phyloP scores from a whole-genome alignment of 2,888 invertebrate species.

The Protonemura montana region DNA sequence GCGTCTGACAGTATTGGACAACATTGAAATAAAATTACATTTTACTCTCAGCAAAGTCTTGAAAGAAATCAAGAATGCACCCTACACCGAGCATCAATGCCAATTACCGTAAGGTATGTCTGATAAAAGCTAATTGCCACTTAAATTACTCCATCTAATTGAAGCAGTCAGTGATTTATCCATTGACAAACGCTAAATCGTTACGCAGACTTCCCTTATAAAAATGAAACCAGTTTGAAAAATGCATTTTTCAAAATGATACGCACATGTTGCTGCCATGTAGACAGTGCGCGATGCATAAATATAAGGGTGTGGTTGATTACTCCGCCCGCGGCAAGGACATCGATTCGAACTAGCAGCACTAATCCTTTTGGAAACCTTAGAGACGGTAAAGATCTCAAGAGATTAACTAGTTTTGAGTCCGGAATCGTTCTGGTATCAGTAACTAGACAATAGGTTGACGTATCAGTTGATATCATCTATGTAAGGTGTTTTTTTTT shows the following conservation, averaged over 20 bases:
- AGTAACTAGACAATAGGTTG: not conserved
- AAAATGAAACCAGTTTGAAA: not conserved
- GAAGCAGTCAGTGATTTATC: not conserved
- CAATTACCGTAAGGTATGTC: not conserved
- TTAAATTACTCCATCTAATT: not conserved
- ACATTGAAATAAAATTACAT: too few species aligned
- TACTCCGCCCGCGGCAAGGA: not conserved
- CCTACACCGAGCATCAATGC: too few species aligned
- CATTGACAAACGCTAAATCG: not conserved
- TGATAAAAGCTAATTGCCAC: not conserved
- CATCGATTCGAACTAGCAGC: not conserved
- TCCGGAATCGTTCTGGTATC: not conserved
- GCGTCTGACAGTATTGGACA: too few species aligned
- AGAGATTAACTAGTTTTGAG: not conserved
- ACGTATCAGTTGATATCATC: too few species aligned
- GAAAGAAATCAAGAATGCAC: too few species aligned
- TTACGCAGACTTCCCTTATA: not conserved
- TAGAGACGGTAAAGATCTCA: not conserved
- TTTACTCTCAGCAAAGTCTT: too few species aligned
- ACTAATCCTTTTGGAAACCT: not conserved
- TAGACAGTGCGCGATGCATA: not conserved
- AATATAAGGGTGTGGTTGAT: not conserved
- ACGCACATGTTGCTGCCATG: not conserved
- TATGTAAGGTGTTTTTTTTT: too few species aligned
- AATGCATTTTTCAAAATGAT: not conserved